Percentiles rank a stretch among this genome's conserved stretches.
Conservation (phyloP, 2,113 vertebrate species). For the Sceloporus undulatus region DNA sequence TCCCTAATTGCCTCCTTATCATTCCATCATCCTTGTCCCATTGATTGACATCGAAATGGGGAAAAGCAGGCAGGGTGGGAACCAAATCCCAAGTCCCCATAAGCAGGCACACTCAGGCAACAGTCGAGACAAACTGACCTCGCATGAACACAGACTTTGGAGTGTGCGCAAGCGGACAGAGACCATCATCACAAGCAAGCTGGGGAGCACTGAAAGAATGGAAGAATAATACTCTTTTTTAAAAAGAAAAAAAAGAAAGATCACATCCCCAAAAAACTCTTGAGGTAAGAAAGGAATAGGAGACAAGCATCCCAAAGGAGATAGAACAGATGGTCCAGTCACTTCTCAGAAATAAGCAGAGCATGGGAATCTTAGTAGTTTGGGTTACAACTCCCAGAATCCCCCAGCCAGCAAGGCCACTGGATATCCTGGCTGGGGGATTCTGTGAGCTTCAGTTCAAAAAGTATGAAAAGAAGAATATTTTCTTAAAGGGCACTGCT, state of each 20-base stretch:
- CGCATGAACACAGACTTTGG: not conserved
- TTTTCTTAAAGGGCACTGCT: no score
- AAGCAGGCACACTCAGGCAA: not conserved
- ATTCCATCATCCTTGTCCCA: constrained; percentile 50
- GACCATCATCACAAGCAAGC: not conserved
- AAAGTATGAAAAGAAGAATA: no score
- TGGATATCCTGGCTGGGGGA: no score
- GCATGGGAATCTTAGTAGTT: not conserved
- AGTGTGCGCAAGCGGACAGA: not conserved
- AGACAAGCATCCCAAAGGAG: no score
- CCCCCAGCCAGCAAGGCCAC: no score
- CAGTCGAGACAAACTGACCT: not conserved
- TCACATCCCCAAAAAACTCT: not conserved
- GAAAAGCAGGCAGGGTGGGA: not conserved
- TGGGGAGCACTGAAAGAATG: not conserved
- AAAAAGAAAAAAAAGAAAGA: not conserved
- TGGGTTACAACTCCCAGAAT: not conserved
- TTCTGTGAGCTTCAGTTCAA: no score
- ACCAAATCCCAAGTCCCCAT: constrained; percentile 7
- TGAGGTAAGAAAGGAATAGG: constrained; percentile 18
- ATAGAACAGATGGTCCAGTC: not conserved
- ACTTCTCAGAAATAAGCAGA: not conserved
- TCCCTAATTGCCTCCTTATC: constrained; percentile 61
- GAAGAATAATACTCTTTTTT: not conserved
- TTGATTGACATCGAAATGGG: constrained; percentile 44